Evolutionary conservation across 2,113 vertebrate species (phyloP), one percentile per base, ranked within the genome.

Genomic region (Nesoenas mayeri): DNA sequence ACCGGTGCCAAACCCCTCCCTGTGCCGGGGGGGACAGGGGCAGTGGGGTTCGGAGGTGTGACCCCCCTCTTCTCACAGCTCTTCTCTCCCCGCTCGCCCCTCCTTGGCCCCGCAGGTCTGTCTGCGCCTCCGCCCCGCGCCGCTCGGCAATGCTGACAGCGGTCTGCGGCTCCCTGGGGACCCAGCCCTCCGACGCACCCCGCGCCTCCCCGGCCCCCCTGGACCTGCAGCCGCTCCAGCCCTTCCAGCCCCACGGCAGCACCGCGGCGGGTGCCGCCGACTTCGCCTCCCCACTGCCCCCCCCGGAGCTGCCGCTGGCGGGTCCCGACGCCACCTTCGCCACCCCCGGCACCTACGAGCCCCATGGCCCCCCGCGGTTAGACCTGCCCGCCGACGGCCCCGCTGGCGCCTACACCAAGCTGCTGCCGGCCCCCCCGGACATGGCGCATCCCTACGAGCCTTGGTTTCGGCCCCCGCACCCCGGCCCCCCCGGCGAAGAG

Each of bases 371-470:
- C 78, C 94, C 97, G 47, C 90, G 98, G 94, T 92, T 98, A 94
- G 97, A 97, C 89, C 92, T 98, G 95, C 97, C 97, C 72, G 47
- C 93, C 56, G 97, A 97, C 89, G 97, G 96, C 80, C 97, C 96
- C 61, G 83, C 97, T 19, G 97, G 95, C 67, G 90, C 97, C 31
- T 98, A 98, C 72, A 72, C 98, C 95, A 98, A 98, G 91, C 97
- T 98, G 87, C 87, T 98, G 65, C 98, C 98, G 79, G 96, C 98
- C 20, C 21, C 87, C 20, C 92, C 96, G 54, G 98, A 98, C 96
- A 99, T 99, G 99, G 98, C 99, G 51, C 99, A 99, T 91, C 99
- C 98, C 7, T 99, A 99, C 12, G 99, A 99, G 95, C 97, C 99
- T 18, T 99, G 99, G 99, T 97, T 99, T 96, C 97, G 99, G 67